A percentile compares a stretch with the other conserved stretches of the same genome.
These are phyloP conservation scores for Drosophila bunnanda DNA, from an alignment of 2,888 invertebrate species.

Conservation along the genomic window DNA sequence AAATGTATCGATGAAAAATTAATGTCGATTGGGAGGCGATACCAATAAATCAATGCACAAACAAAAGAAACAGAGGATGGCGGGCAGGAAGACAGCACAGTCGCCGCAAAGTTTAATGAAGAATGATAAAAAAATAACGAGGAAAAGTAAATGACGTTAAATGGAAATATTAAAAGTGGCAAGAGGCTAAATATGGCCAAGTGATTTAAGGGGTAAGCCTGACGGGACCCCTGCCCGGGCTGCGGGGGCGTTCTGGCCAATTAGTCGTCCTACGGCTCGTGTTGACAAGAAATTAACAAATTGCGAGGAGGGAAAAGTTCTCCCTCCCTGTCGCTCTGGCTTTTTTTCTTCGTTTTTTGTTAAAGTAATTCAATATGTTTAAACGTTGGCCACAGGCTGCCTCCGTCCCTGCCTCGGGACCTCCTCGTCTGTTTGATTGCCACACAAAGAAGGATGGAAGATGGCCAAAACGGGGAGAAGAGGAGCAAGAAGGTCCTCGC, in stretches of 20 bases:
- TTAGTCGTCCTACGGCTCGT: conserved; percentile 50
- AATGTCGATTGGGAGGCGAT: conserved; percentile 71
- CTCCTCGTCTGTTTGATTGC: conserved; percentile 65
- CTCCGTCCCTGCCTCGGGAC: conserved; percentile 18
- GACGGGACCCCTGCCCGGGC: background rate
- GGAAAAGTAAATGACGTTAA: conserved; percentile 63
- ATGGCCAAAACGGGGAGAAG: conserved; percentile 9
- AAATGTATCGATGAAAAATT: conserved; percentile 71
- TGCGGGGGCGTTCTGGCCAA: conserved; percentile 40
- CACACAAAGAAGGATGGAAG: conserved; percentile 57
- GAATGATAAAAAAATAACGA: conserved; percentile 56
- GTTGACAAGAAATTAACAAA: conserved; percentile 77
- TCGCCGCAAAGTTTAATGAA: conserved; percentile 65
- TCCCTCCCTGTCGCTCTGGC: background rate
- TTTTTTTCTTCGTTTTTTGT: conserved; percentile 20
- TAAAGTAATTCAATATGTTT: conserved; percentile 76
- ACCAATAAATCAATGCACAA: conserved; percentile 72
- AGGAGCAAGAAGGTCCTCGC: conserved; percentile 26
- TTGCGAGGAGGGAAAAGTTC: conserved; percentile 39
- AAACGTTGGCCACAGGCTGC: conserved; percentile 61
- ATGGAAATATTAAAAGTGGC: conserved; percentile 65
- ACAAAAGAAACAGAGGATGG: conserved; percentile 49
- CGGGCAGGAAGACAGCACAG: conserved; percentile 2
- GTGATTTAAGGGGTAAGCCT: conserved; percentile 36
- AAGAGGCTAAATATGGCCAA: conserved; percentile 60